These are phyloP conservation scores for Digitonthophagus gazella DNA, from an alignment of 2,888 invertebrate species.

Conservation along the genomic window DNA sequence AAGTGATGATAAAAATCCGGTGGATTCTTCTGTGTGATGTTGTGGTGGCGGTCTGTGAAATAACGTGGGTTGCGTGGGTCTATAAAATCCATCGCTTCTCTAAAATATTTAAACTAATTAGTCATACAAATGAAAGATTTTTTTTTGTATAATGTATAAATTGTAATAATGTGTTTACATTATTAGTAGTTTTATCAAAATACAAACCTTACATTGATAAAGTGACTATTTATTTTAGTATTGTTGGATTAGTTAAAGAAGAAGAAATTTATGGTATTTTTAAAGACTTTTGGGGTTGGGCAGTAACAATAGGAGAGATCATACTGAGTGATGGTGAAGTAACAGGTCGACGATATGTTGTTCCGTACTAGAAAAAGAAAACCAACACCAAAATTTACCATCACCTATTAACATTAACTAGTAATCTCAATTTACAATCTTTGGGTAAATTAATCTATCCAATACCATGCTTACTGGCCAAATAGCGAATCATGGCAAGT, in stretches of 20 bases:
- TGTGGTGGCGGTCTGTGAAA: constrained; percentile 50
- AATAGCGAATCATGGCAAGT: too few species aligned
- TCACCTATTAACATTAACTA: neutral
- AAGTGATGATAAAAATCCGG: constrained; percentile 72
- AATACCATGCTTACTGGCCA: too few species aligned
- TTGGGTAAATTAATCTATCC: too few species aligned
- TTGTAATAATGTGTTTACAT: too few species aligned
- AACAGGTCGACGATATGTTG: constrained; percentile 45
- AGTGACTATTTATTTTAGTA: constrained; percentile 6
- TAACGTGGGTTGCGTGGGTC: constrained; percentile 54
- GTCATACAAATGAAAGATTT: neutral
- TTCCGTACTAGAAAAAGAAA: constrained; percentile 49
- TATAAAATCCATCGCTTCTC: constrained; percentile 70
- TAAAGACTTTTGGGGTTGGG: constrained; percentile 29
- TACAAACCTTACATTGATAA: neutral
- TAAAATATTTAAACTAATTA: constrained; percentile 41
- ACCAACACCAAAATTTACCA: too few species aligned
- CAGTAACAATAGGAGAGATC: constrained; percentile 29
- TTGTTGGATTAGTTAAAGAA: neutral
- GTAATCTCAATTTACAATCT: too few species aligned
- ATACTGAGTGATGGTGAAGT: constrained; percentile 49
- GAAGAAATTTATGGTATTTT: constrained; percentile 4
- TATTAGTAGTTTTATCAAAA: neutral
- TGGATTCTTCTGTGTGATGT: constrained; percentile 54
- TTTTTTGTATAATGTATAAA: neutral